These are phyloP conservation scores for Pteronotus mesoamericanus DNA, from an alignment of 2,797 vertebrate genomes.

Conservation along the genomic window DNA sequence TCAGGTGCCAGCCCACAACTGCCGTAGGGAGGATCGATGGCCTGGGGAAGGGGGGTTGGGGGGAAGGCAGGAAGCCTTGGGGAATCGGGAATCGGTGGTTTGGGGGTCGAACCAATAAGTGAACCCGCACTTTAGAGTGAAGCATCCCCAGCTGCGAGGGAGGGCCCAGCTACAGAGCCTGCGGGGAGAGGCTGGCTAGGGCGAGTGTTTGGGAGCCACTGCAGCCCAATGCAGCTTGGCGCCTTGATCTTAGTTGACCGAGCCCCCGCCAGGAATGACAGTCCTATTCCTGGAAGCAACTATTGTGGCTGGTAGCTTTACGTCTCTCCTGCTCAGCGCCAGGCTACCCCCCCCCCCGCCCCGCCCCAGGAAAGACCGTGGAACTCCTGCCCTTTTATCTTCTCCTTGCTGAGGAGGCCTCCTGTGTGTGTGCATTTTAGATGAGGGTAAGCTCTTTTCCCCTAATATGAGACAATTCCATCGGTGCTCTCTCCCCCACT, in stretches of 20 bases:
- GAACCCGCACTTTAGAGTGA: not conserved
- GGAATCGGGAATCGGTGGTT: not conserved
- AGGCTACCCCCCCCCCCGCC: fast-evolving
- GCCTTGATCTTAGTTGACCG: not conserved
- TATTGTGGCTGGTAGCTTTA: fast-evolving
- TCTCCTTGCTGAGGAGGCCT: not conserved
- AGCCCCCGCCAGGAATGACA: not conserved
- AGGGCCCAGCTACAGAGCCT: not conserved
- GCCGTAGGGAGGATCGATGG: fast-evolving
- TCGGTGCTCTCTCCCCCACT: not conserved
- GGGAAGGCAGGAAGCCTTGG: not conserved
- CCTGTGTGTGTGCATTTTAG: not conserved
- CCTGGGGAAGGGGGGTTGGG: too few relatives aligned
- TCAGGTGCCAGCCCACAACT: not conserved
- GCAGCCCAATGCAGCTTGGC: not conserved
- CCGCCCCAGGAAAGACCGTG: not conserved
- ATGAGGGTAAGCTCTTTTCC: not conserved
- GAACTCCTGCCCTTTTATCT: not conserved
- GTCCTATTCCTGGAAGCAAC: not conserved
- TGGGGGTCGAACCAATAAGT: not conserved
- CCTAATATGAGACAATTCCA: not conserved
- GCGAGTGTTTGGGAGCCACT: fast-evolving
- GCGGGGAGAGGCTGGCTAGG: not conserved
- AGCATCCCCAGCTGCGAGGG: not conserved
- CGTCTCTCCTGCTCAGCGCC: not conserved